phyloP scores from a whole-genome alignment of 2,888 invertebrate species.

The Ochropleura plecta region DNA sequence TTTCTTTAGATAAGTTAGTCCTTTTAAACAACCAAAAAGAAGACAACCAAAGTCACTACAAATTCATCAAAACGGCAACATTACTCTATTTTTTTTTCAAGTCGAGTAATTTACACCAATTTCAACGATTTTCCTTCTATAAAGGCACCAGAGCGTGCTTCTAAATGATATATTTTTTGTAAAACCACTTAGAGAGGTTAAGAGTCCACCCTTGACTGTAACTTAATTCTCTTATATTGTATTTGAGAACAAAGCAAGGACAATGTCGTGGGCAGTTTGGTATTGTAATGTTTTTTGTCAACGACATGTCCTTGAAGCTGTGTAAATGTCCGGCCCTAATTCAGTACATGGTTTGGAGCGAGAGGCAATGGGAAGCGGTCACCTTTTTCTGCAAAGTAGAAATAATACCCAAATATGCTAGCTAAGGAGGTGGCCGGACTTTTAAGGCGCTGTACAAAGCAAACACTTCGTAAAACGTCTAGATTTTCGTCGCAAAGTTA shows the following conservation, averaged over 20 bases:
- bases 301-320: background rate
- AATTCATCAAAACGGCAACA: background rate
- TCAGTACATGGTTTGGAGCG: no score
- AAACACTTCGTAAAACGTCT: no score
- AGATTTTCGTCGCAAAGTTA: no score
- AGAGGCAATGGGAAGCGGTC: no score
- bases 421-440: no score
- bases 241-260: conserved; percentile 57
- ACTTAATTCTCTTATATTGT: conserved; percentile 44
- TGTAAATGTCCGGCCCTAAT: no score
- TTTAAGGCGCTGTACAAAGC: no score
- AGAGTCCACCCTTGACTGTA: conserved; percentile 40
- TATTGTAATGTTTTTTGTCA: conserved; percentile 15
- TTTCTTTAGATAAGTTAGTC: no score
- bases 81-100: background rate
- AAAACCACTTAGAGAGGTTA: conserved; percentile 32
- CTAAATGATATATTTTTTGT: conserved; percentile 51
- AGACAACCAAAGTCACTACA: background rate
- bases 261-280: conserved; percentile 36
- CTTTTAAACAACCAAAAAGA: no score
- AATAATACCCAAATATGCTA: no score
- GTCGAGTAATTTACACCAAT: background rate
- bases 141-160: conserved; percentile 49
- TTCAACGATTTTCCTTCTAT: conserved; percentile 4
- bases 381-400: no score